Evolutionary conservation across 2,113 vertebrate genomes (phyloP).

Genomic region (Megalops atlanticus): DNA sequence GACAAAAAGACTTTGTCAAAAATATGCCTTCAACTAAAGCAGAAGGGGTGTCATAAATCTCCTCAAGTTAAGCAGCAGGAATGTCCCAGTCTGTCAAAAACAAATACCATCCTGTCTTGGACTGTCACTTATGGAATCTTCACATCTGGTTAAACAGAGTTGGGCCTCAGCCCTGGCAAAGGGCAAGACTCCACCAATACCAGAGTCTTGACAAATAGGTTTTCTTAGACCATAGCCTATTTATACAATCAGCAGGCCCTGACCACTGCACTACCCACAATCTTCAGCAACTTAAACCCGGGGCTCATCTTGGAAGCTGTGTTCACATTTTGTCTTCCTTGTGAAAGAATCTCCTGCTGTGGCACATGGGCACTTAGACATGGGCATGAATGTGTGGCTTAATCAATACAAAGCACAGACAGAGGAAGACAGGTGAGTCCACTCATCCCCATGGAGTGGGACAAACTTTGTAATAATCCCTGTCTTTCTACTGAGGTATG

Average conservation of each 20-base stretch:
- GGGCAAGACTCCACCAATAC: conserved; percentile 21
- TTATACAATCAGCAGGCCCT: background rate
- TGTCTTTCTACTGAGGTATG: background rate
- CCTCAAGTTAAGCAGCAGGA: conserved; percentile 56
- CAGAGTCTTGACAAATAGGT: conserved; percentile 42
- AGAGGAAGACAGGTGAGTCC: background rate
- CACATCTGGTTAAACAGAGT: conserved; percentile 63
- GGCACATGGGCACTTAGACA: background rate
- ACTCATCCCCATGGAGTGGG: background rate
- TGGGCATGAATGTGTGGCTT: background rate
- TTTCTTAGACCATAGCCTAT: conserved; percentile 7
- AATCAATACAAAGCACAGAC: background rate
- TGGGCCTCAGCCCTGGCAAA: conserved; percentile 23
- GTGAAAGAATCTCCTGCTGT: conserved; percentile 1
- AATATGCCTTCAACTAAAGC: conserved; percentile 38
- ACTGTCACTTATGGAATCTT: conserved; percentile 49
- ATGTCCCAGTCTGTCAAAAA: conserved; percentile 67
- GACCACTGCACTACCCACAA: conserved; percentile 29
- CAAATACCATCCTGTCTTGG: conserved; percentile 62
- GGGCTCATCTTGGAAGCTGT: background rate
- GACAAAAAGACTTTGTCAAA: conserved; percentile 61
- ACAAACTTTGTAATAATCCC: background rate
- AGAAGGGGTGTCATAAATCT: conserved; percentile 58
- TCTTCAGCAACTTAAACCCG: conserved; percentile 19
- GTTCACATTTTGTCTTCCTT: background rate